These are phyloP conservation scores for Peromyscus nudipes DNA, from an alignment of 2,797 vertebrate genomes.

Conservation along the genomic window DNA sequence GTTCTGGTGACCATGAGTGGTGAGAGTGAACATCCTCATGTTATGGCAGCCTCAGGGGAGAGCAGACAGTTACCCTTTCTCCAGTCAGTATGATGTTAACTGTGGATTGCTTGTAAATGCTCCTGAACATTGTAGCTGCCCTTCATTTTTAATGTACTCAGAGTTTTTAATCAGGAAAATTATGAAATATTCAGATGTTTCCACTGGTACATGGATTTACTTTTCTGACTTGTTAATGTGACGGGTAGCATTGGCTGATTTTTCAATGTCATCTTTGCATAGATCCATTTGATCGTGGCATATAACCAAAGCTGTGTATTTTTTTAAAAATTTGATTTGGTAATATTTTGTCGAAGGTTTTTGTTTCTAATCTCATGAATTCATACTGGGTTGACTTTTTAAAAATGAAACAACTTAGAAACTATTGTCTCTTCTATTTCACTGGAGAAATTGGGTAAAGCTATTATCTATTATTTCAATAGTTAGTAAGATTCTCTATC, in stretches of 20 bases:
- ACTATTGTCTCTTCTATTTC: background rate
- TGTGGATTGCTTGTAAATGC: background rate
- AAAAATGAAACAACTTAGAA: background rate
- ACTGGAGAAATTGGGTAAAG: conserved; percentile 10
- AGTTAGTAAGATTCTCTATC: conserved; percentile 24
- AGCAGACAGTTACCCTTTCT: background rate
- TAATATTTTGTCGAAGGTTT: conserved; percentile 53
- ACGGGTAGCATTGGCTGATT: conserved; percentile 1
- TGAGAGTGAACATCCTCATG: conserved; percentile 3
- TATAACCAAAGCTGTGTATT: conserved; percentile 11
- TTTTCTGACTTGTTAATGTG: conserved; percentile 24
- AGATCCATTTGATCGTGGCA: background rate
- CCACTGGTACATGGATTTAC: conserved; percentile 29
- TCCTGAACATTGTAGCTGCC: background rate
- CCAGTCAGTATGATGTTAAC: background rate
- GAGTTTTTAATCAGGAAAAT: conserved; percentile 24
- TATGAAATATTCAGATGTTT: conserved; percentile 51
- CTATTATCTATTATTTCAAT: conserved; percentile 41
- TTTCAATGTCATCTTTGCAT: conserved; percentile 49
- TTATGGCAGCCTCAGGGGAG: background rate
- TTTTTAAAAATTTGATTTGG: background rate
- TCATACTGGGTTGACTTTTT: background rate
- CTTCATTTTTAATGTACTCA: conserved; percentile 49
- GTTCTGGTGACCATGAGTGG: background rate
- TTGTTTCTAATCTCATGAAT: conserved; percentile 46